Evolutionary conservation across 2,797 vertebrate species (phyloP), one percentile per base, ranked within the genome.

Genomic region (Allobates femoralis): DNA sequence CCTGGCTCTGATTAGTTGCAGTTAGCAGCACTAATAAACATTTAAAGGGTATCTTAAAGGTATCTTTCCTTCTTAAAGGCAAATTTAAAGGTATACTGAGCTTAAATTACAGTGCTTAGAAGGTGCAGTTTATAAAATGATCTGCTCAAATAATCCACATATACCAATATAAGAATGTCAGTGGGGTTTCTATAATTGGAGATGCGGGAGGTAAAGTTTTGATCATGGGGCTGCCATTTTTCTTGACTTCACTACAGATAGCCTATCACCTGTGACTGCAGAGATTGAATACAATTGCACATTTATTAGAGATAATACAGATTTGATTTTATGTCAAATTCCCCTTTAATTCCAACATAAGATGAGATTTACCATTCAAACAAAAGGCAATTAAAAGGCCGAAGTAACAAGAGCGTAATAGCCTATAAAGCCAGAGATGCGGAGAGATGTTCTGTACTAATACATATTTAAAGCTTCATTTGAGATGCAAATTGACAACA

Each of bases 401-500:
- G 16, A 1, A 74, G 14, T 26, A 74, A 74, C 14, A 26, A 50
- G 41, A 15, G 4, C 23, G n/a, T 26, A 26, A 74, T 26, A 71
- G 67, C 30, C 58, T 62, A 60, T 60, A 62, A 60, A 62, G 16
- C 19, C 16, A 5, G 34, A 37, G 77, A 34, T 58, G 30, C 55
- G 53, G 26, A 6, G 28, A 58, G 32, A 16, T 58, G 28, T 56
- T 62, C 51, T 62, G 30, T 79, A 79, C 55, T 34, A 62, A 34
- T 62, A 60, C 55, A 79, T 37, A 58, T 37, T 60, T 41, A 79
- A 79, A 79, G 77, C 56, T 79, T 60, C 56, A 79, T 62, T 60
- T 62, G 12, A 79, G 53, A 79, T 62, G 77, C 32, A 79, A 55
- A 79, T 79, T 79, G 77, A 58, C 55, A 34, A 62, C 53, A 79